phyloP scores from a whole-genome alignment of 2,797 vertebrate species.

The Orientallactaga sibirica region DNA sequence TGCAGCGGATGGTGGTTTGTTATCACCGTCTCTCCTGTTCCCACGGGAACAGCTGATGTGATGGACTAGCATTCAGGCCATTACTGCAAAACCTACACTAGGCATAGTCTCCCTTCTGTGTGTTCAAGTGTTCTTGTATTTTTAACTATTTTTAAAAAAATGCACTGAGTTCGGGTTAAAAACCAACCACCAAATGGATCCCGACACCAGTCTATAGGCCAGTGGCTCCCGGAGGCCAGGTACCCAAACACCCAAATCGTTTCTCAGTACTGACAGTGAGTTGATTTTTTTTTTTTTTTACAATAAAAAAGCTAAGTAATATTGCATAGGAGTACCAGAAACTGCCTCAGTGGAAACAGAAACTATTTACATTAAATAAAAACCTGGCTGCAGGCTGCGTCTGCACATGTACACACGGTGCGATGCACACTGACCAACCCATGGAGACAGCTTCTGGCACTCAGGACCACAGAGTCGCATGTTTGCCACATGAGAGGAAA shows the following conservation, averaged over 20 bases:
- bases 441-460: slow-evolving; percentile 92
- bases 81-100: slow-evolving; percentile 79
- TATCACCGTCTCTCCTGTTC: slow-evolving; percentile 38
- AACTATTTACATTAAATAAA: slow-evolving; percentile 97
- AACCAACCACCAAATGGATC: slow-evolving; percentile 86
- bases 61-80: slow-evolving; percentile 75
- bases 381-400: slow-evolving; percentile 90
- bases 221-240: slow-evolving; percentile 84
- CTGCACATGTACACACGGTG: slow-evolving; percentile 90
- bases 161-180: slow-evolving; percentile 87
- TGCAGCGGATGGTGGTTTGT: slow-evolving; percentile 75
- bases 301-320: slow-evolving; percentile 91
- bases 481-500: slow-evolving; percentile 93
- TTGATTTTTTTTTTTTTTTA: slow-evolving; percentile 86
- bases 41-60: slow-evolving; percentile 65
- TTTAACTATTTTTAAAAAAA: slow-evolving; percentile 85
- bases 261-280: slow-evolving; percentile 90
- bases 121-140: slow-evolving; percentile 87
- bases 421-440: slow-evolving; percentile 89
- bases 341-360: slow-evolving; percentile 93
- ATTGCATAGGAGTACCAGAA: slow-evolving; percentile 95
- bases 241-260: slow-evolving; percentile 83
- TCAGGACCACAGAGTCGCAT: slow-evolving; percentile 91
- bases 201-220: slow-evolving; percentile 84
- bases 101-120: slow-evolving; percentile 79